These are phyloP conservation scores for Heliconius hewitsoni DNA, from an alignment of 1,140 invertebrate species.

Conservation along the genomic window DNA sequence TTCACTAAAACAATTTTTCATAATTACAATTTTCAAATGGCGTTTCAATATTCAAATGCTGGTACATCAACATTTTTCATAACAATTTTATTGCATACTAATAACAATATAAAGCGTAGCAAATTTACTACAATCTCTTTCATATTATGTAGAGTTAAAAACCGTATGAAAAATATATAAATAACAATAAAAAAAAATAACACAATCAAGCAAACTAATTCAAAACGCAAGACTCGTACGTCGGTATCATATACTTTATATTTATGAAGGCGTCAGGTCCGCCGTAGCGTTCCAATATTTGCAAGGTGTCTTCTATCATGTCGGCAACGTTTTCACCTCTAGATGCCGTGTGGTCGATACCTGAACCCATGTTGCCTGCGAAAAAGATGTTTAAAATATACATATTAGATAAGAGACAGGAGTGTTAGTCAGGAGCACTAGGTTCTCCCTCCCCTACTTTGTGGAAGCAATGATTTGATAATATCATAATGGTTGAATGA, in stretches of 20 bases:
- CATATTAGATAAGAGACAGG: not conserved
- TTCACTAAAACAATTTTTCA: too few species aligned
- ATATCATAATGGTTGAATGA: too few species aligned
- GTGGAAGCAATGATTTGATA: too few species aligned
- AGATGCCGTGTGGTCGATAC: constrained; percentile 87
- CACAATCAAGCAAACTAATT: constrained; percentile 79
- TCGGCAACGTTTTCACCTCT: constrained; percentile 93
- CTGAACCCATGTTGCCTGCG: constrained; percentile 87
- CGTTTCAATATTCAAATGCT: too few species aligned
- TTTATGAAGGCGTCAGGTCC: constrained; percentile 97
- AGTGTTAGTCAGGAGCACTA: too few species aligned
- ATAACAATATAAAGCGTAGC: not conserved
- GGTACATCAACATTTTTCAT: not conserved
- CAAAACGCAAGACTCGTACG: constrained; percentile 95
- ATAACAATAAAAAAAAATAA: constrained; percentile 14
- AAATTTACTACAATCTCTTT: not conserved
- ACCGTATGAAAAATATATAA: not conserved
- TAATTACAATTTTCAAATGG: too few species aligned
- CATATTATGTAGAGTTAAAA: not conserved
- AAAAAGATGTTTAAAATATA: constrained; percentile 5
- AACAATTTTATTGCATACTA: not conserved
- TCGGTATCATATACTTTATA: constrained; percentile 98
- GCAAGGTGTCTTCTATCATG: constrained; percentile 94
- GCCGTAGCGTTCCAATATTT: constrained; percentile 93
- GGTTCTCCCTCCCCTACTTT: too few species aligned